Conservation (phyloP, 2,888 invertebrate genomes). For the Xanthostigma xanthostigma region DNA sequence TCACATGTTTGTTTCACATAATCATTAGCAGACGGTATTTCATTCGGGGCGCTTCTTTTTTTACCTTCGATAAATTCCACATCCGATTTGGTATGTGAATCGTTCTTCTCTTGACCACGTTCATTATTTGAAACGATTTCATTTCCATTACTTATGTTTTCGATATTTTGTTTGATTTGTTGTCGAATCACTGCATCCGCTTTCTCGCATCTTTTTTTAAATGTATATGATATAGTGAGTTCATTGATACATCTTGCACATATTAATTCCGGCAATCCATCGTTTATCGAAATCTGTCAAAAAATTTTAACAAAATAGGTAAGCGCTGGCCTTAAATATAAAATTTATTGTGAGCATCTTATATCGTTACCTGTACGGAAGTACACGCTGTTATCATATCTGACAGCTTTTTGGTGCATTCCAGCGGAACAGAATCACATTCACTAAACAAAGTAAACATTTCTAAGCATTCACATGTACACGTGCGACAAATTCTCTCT, state of each 20-base stretch:
- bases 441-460: conserved; percentile 27
- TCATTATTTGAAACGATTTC: background rate
- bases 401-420: conserved; percentile 22
- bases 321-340: background rate
- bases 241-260: conserved; percentile 26
- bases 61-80: no score
- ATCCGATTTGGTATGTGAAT: background rate
- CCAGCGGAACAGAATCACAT: conserved; percentile 15
- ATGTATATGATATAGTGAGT: conserved; percentile 24
- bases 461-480: conserved; percentile 22
- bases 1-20: no score
- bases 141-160: background rate
- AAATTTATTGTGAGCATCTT: background rate
- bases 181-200: conserved; percentile 24
- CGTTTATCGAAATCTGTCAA: conserved; percentile 22
- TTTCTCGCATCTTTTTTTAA: conserved; percentile 27
- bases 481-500: conserved; percentile 28
- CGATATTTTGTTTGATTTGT: conserved; percentile 11
- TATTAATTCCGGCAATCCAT: conserved; percentile 25
- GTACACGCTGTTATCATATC: conserved; percentile 29
- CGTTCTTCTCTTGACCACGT: background rate
- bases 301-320: conserved; percentile 1
- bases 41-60: no score
- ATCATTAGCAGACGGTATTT: no score
- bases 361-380: conserved; percentile 24